Percentiles rank a stretch among this genome's conserved stretches.
phyloP scores from a whole-genome alignment of 2,113 vertebrate species.

The Perca schrenkii region DNA sequence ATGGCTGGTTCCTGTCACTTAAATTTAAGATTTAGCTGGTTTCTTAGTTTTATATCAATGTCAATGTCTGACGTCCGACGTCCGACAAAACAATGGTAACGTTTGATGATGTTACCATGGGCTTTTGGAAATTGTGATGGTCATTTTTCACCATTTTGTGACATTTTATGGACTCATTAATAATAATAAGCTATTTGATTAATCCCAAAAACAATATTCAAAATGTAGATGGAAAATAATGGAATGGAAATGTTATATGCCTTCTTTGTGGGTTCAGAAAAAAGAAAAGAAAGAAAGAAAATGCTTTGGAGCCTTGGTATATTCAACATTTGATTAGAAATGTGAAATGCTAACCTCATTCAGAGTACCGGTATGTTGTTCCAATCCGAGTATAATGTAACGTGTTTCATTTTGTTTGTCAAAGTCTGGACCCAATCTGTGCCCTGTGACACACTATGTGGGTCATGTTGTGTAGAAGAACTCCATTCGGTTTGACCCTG shows the following conservation, averaged over 20 bases:
- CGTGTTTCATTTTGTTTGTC: not conserved
- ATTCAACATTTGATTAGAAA: not conserved
- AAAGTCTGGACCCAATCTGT: not conserved
- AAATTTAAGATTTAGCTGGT: not conserved
- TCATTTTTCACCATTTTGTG: not conserved
- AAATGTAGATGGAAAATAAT: not conserved
- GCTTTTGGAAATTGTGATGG: not conserved
- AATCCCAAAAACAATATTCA: not conserved
- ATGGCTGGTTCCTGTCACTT: not conserved
- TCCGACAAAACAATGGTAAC: not conserved
- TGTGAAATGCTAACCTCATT: not conserved
- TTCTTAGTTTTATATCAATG: not conserved
- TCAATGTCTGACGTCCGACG: not conserved
- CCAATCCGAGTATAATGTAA: not conserved
- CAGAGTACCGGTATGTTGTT: not conserved
- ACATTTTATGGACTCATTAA: not conserved
- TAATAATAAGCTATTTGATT: not conserved
- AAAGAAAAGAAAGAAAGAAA: not conserved
- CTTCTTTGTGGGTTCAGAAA: not conserved
- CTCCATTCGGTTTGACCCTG: slow-evolving; percentile 46
- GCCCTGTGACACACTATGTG: not conserved
- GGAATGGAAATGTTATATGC: not conserved
- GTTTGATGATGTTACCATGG: not conserved
- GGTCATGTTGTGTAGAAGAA: slow-evolving; percentile 10
- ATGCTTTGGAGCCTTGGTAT: not conserved